Evolutionary conservation across 1,140 invertebrate species (phyloP).

Genomic region (Glossosoma conforme): DNA sequence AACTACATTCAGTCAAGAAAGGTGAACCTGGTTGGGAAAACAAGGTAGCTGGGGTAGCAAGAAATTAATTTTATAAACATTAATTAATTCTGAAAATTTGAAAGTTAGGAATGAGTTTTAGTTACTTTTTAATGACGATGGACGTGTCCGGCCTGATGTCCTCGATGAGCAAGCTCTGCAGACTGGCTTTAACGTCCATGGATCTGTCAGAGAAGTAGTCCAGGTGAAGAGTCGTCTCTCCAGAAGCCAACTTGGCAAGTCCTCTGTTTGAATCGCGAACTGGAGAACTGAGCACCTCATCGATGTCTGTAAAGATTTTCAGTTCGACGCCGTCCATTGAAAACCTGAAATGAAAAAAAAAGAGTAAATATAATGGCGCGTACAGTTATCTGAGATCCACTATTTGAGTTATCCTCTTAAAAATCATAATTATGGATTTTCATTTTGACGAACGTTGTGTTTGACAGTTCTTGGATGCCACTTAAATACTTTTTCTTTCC

Average conservation of each 20-base stretch:
- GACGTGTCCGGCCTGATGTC: slow-evolving; percentile 66
- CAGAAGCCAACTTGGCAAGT: slow-evolving; percentile 64
- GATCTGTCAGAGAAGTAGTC: slow-evolving; percentile 67
- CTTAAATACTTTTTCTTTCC: no score
- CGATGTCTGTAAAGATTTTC: slow-evolving; percentile 66
- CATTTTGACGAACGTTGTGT: no score
- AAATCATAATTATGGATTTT: no score
- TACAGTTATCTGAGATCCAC: no score
- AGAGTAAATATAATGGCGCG: no score
- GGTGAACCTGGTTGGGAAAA: no score
- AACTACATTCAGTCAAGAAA: no score
- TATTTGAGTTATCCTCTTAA: no score
- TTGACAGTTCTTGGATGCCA: no score
- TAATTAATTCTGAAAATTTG: not conserved
- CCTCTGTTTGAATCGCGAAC: slow-evolving; percentile 68
- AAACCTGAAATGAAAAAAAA: slow-evolving; percentile 51
- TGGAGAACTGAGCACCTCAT: slow-evolving; percentile 70
- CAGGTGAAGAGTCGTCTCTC: slow-evolving; percentile 60
- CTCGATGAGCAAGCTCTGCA: slow-evolving; percentile 64
- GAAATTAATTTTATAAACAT: not conserved
- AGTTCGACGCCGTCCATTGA: slow-evolving; percentile 64
- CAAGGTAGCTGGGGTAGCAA: no score
- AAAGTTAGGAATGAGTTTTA: no score
- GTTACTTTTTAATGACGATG: slow-evolving; percentile 60
- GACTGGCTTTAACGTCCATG: slow-evolving; percentile 64